A percentile compares a stretch with the other conserved stretches of the same genome.
phyloP scores from a whole-genome alignment of 2,113 vertebrate genomes.

The Rhynchopsitta pachyrhyncha region DNA sequence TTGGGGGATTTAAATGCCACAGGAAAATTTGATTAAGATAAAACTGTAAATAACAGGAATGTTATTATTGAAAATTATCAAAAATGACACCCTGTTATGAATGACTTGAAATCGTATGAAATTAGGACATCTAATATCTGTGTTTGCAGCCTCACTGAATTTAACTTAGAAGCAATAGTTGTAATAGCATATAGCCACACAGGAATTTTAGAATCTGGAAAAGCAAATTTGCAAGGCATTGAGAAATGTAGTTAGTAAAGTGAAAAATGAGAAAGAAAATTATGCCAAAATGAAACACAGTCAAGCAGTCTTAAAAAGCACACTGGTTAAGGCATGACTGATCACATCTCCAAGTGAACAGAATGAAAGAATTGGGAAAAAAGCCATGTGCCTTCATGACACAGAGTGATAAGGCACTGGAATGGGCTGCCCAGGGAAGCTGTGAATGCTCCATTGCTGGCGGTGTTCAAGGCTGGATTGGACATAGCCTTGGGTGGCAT shows the following conservation, averaged over 20 bases:
- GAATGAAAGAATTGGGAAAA: slow-evolving; percentile 16
- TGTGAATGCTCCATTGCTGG: too few relatives aligned
- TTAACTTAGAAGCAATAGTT: not conserved
- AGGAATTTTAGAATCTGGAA: not conserved
- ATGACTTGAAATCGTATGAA: not conserved
- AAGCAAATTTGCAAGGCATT: not conserved
- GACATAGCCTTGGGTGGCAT: too few relatives aligned
- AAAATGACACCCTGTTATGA: not conserved
- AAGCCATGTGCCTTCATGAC: not conserved
- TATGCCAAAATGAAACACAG: not conserved
- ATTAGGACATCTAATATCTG: not conserved
- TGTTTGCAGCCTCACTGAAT: not conserved
- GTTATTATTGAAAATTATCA: not conserved
- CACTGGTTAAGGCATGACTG: slow-evolving; percentile 23
- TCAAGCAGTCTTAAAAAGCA: not conserved
- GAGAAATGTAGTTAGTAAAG: not conserved
- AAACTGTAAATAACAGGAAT: not conserved
- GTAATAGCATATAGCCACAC: not conserved
- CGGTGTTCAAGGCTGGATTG: too few relatives aligned
- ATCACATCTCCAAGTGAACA: slow-evolving; percentile 6
- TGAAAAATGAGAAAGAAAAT: not conserved
- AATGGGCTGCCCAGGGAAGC: too few relatives aligned
- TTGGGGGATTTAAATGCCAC: not conserved
- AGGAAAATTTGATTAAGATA: not conserved
- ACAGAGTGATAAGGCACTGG: too few relatives aligned